Conservation (phyloP, 2,888 invertebrate genomes). For the Dendrolimus pini region DNA sequence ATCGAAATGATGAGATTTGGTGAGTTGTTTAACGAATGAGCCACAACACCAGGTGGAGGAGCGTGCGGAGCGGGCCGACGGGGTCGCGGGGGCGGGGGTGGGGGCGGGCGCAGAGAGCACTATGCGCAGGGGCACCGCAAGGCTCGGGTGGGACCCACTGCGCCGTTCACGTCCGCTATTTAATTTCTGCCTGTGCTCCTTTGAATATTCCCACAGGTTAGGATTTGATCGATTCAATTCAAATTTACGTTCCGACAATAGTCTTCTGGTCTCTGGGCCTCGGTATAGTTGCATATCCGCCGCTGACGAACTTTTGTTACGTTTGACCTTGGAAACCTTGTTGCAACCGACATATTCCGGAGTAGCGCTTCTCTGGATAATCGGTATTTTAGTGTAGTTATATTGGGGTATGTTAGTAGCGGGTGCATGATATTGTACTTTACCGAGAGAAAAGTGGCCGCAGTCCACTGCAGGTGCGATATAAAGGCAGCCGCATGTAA, state of each 20-base stretch:
- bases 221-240: conserved; percentile 70
- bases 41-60: conserved; percentile 88
- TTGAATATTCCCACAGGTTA: conserved; percentile 57
- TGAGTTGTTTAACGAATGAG: conserved; percentile 86
- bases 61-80: conserved; percentile 69
- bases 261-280: conserved; percentile 50
- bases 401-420: conserved; percentile 68
- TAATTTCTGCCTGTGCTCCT: conserved; percentile 39
- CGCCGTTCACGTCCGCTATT: conserved; percentile 43
- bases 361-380: conserved; percentile 50
- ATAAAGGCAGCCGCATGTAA: conserved; percentile 77
- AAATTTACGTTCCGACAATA: conserved; percentile 55
- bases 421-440: conserved; percentile 82
- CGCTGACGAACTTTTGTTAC: conserved; percentile 70
- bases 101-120: conserved; percentile 6
- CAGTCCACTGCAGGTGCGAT: conserved; percentile 80
- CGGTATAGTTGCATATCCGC: conserved; percentile 57
- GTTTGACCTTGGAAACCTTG: conserved; percentile 56
- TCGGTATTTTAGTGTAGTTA: conserved; percentile 58
- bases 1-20: conserved; percentile 85
- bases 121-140: conserved; percentile 28
- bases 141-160: conserved; percentile 60
- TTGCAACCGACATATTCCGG: conserved; percentile 48
- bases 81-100: conserved; percentile 24
- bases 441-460: conserved; percentile 80